These are phyloP conservation scores for Myanophis thanlyinensis DNA, from an alignment of 2,113 vertebrate genomes.

Conservation along the genomic window DNA sequence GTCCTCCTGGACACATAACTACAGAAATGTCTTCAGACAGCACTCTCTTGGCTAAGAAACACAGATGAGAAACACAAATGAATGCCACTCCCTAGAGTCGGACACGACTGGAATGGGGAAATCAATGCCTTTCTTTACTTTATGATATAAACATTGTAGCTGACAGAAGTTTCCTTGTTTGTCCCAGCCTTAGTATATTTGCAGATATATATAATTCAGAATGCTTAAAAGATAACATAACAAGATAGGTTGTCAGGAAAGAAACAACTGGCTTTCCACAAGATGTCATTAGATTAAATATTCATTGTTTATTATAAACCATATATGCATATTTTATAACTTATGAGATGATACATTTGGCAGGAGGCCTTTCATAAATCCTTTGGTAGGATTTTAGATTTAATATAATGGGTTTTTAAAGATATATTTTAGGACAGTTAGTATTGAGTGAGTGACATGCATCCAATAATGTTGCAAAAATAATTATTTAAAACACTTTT, in stretches of 20 bases:
- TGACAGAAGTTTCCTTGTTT: not conserved
- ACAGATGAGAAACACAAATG: not conserved
- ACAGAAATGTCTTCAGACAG: not conserved
- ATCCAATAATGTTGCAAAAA: not conserved
- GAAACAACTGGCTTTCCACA: not conserved
- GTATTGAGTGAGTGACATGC: not conserved
- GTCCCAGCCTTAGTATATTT: not conserved
- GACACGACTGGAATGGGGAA: not conserved
- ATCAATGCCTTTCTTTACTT: not conserved
- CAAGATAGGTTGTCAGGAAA: conserved; percentile 3
- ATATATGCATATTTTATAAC: conserved; percentile 20
- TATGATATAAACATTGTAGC: not conserved
- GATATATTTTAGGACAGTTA: not conserved
- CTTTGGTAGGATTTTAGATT: not conserved
- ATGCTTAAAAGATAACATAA: conserved; percentile 6
- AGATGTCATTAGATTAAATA: conserved; percentile 25
- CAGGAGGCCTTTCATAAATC: not conserved
- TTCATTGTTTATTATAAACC: conserved; percentile 15
- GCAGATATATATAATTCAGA: conserved; percentile 18
- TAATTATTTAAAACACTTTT: not conserved
- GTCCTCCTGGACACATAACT: not conserved
- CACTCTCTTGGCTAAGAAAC: not conserved
- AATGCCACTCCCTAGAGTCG: not conserved
- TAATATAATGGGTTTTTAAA: not conserved
- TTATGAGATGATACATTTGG: not conserved